Percentiles rank a stretch among this genome's conserved stretches.
phyloP scores from a whole-genome alignment of 1,140 invertebrate genomes.

The Dermatophagoides farinae region DNA sequence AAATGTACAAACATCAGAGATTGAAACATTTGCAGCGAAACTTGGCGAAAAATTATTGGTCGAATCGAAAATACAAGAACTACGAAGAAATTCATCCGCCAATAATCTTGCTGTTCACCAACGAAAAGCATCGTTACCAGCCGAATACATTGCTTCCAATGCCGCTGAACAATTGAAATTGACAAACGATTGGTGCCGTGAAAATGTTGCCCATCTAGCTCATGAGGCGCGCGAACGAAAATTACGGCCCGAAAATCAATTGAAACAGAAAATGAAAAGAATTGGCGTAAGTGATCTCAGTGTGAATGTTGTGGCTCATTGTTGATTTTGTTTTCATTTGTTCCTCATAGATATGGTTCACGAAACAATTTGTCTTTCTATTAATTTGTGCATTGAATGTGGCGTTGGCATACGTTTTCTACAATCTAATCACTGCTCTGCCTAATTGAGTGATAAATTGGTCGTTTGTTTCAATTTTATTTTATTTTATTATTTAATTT shows the following conservation, averaged over 20 bases:
- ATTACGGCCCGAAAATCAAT: not conserved
- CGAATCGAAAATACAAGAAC: not conserved
- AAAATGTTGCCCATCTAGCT: not conserved
- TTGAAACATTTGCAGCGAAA: not conserved
- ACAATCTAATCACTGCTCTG: not conserved
- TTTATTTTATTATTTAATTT: too few species aligned
- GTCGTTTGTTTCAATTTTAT: not conserved
- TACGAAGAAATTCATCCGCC: not conserved
- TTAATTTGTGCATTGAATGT: not conserved
- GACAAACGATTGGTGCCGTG: not conserved
- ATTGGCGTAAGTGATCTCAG: not conserved
- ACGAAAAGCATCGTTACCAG: constrained; percentile 6
- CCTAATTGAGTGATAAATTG: not conserved
- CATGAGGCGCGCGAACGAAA: not conserved
- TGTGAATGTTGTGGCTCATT: not conserved
- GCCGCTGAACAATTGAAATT: not conserved
- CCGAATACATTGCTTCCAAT: not conserved
- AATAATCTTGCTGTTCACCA: not conserved
- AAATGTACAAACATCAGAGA: too few species aligned
- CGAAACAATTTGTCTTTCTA: not conserved
- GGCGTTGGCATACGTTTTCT: not conserved
- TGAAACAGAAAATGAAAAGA: not conserved
- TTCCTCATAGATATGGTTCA: not conserved
- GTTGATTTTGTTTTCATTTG: not conserved
- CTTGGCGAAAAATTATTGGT: not conserved